Evolutionary conservation across 2,113 vertebrate genomes (phyloP), one percentile per base, ranked within the genome.

Genomic region (Todiramphus saurophagus): DNA sequence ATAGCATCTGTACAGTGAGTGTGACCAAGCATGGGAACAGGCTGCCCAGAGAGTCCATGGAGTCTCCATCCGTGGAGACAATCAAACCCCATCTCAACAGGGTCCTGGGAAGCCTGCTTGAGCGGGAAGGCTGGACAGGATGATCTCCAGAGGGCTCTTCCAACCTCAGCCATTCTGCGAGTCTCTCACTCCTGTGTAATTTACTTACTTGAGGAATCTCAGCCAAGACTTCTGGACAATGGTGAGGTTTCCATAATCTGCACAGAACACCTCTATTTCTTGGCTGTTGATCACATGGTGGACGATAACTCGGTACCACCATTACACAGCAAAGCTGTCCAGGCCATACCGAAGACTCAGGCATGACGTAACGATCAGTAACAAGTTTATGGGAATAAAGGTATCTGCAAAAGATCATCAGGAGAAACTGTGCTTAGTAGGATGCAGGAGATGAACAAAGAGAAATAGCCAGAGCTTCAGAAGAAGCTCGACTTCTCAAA

Each of bases 301-400:
- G 96, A 99, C 98, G 55, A 99, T 93, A 50, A 98, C 98, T 0
- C 99, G 98, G 94, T 99, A 99, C 98, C 99, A 99, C 99, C 99
- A 82, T 97, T 21, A 98, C 96, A 50, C 99, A 99, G 95, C 99
- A 99, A 86, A 99, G 98, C 90, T 99, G 98, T n/a, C 99, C 99
- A 2, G 87, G 98, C 10, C 96, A 97, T 44, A 99, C 90, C 25
- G 97, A 99, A 9, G 74, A 91, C 33, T 98, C 97, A 1, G 98
- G 98, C 90, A 99, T 98, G 59, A 96, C 20, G 13, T 99, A 99
- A 7, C 98, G 98, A 66, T 98, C 97, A 5, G 98, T 98, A 58
- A 99, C 97, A 48, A 98, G 90, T 37, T 98, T 98, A 64, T 95
- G 97, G 5, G 98, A 98, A 84, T 99, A 99, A 88, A 98, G 98